Conservation (phyloP, 2,113 vertebrate genomes). For the Pteruthius melanotis region DNA sequence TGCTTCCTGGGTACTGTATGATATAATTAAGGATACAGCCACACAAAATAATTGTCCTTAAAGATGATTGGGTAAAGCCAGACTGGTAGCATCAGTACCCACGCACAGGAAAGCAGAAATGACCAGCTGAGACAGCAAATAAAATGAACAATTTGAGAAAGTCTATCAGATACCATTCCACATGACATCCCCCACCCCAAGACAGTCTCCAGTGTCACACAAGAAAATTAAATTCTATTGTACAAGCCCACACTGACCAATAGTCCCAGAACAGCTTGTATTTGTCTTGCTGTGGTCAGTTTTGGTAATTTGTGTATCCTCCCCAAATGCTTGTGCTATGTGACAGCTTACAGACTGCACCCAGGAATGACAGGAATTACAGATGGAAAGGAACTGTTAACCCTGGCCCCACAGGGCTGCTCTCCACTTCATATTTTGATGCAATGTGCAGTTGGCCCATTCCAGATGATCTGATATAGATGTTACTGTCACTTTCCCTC, state of each 20-base stretch:
- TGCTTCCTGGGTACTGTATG: neutral
- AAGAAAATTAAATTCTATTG: neutral
- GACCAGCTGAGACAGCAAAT: neutral
- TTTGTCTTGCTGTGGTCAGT: slow-evolving; percentile 40
- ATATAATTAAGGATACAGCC: neutral
- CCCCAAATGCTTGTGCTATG: neutral
- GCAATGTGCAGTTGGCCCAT: slow-evolving; percentile 28
- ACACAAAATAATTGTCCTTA: neutral
- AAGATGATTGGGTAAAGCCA: neutral
- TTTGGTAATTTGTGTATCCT: neutral
- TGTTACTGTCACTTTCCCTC: slow-evolving; percentile 40
- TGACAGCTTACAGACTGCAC: slow-evolving; percentile 30
- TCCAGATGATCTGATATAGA: slow-evolving; percentile 53
- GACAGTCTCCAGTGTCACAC: neutral
- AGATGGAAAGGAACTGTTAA: slow-evolving; percentile 15
- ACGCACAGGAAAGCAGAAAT: neutral
- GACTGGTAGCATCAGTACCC: neutral
- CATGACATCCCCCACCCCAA: neutral
- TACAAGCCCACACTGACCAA: neutral
- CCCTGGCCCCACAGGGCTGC: neutral
- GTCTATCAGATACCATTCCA: neutral
- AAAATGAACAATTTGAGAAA: neutral
- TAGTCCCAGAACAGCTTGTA: neutral
- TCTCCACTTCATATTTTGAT: slow-evolving; percentile 39
- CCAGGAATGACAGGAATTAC: slow-evolving; percentile 29